phyloP scores from a whole-genome alignment of 2,113 vertebrate species.

The Ameiurus melas region DNA sequence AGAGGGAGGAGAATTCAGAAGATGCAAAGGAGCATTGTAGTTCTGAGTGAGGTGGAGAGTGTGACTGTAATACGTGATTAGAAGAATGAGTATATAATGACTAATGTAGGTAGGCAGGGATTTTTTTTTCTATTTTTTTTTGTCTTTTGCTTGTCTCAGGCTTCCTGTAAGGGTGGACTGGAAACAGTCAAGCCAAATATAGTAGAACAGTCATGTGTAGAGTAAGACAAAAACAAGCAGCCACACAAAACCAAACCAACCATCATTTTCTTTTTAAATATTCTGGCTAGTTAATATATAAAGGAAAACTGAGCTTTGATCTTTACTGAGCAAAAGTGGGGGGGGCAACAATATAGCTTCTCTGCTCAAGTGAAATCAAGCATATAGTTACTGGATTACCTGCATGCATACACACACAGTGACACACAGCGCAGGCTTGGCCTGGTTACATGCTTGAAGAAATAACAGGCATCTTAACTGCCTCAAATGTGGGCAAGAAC shows the following conservation, averaged over 20 bases:
- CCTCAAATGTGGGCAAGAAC: neutral
- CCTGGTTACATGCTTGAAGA: constrained; percentile 30
- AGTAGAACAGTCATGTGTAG: neutral
- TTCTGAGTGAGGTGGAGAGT: neutral
- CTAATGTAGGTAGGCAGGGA: neutral
- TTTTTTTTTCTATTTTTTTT: neutral
- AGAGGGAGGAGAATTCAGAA: neutral
- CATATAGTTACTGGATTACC: constrained; percentile 29
- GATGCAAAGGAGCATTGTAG: neutral
- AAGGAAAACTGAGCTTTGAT: constrained; percentile 3
- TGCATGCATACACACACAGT: constrained; percentile 31
- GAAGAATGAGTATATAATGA: neutral
- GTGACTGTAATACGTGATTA: neutral
- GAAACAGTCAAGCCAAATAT: neutral
- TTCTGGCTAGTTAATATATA: neutral
- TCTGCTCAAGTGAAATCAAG: neutral
- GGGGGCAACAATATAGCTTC: neutral
- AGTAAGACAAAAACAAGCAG: neutral
- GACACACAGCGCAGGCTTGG: neutral
- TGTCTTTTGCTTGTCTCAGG: neutral
- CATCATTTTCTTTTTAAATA: neutral
- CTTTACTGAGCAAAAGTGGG: neutral
- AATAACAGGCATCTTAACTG: constrained; percentile 30
- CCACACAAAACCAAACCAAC: neutral
- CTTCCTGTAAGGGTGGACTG: constrained; percentile 26